Percentiles rank a stretch among this genome's conserved stretches.
These are phyloP conservation scores for Bubo bubo DNA, from an alignment of 2,113 vertebrate species.

Conservation along the genomic window DNA sequence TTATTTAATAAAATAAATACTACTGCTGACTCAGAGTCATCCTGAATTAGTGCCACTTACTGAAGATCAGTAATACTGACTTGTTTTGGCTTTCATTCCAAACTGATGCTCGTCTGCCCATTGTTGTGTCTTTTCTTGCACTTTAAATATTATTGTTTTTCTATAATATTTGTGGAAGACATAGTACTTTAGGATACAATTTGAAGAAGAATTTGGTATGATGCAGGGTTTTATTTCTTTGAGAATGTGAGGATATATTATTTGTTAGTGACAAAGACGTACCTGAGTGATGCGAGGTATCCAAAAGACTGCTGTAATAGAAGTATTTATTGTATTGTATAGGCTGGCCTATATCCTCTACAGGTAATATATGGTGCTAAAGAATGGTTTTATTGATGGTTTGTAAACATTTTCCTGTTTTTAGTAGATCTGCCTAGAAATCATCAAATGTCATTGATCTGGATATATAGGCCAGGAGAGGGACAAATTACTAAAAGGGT, in stretches of 20 bases:
- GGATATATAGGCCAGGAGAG: neutral
- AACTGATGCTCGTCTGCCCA: neutral
- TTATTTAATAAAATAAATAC: neutral
- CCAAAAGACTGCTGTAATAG: neutral
- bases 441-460: neutral
- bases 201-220: neutral
- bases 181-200: neutral
- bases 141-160: neutral
- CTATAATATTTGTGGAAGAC: neutral
- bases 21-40: neutral
- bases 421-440: neutral
- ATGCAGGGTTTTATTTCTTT: neutral
- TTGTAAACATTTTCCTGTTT: neutral
- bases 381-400: neutral
- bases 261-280: neutral
- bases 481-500: neutral
- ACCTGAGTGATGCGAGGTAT: neutral
- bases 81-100: neutral
- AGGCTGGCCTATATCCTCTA: neutral
- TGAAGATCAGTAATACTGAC: neutral
- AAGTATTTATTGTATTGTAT: neutral
- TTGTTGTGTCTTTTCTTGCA: neutral
- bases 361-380: neutral
- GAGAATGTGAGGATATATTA: neutral
- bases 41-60: neutral